These are phyloP conservation scores for Hypercompe scribonia DNA, from an alignment of 2,888 invertebrate species.

Conservation along the genomic window DNA sequence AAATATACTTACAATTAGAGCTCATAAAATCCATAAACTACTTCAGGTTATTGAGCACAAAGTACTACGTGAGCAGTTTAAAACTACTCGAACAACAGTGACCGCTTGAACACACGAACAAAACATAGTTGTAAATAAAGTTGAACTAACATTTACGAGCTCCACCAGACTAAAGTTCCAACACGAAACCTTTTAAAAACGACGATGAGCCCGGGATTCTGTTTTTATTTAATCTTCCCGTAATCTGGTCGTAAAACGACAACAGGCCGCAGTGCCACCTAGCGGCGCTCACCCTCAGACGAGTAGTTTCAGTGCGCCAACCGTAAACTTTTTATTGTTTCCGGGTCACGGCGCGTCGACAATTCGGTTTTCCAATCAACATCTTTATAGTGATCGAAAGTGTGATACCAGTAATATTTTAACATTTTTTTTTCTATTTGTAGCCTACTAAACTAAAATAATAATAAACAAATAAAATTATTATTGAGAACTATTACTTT, in stretches of 20 bases:
- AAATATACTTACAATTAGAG: not conserved
- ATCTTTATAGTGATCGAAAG: slow-evolving; percentile 69
- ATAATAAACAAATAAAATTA: too few relatives aligned
- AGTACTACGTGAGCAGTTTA: slow-evolving; percentile 44
- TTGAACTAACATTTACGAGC: slow-evolving; percentile 52
- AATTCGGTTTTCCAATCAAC: slow-evolving; percentile 81
- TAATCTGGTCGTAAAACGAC: slow-evolving; percentile 64
- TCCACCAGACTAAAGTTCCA: slow-evolving; percentile 38
- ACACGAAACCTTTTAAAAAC: slow-evolving; percentile 52
- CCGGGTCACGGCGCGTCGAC: slow-evolving; percentile 72
- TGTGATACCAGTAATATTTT: slow-evolving; percentile 59
- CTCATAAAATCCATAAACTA: slow-evolving; percentile 40
- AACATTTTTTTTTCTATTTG: too few relatives aligned
- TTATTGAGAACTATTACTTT: too few relatives aligned
- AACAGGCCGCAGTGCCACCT: slow-evolving; percentile 47
- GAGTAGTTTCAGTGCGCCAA: slow-evolving; percentile 59
- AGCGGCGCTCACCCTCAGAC: slow-evolving; percentile 26
- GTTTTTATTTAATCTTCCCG: slow-evolving; percentile 64
- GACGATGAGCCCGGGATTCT: slow-evolving; percentile 45
- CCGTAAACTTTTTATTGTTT: slow-evolving; percentile 80
- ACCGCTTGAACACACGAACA: slow-evolving; percentile 46
- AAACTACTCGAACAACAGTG: slow-evolving; percentile 38
- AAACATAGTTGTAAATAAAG: slow-evolving; percentile 51
- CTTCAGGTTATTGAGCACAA: slow-evolving; percentile 45
- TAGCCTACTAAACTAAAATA: too few relatives aligned